A percentile compares a stretch with the other conserved stretches of the same genome.
These are phyloP conservation scores for Uria lomvia DNA, from an alignment of 2,113 vertebrate species.

Conservation along the genomic window DNA sequence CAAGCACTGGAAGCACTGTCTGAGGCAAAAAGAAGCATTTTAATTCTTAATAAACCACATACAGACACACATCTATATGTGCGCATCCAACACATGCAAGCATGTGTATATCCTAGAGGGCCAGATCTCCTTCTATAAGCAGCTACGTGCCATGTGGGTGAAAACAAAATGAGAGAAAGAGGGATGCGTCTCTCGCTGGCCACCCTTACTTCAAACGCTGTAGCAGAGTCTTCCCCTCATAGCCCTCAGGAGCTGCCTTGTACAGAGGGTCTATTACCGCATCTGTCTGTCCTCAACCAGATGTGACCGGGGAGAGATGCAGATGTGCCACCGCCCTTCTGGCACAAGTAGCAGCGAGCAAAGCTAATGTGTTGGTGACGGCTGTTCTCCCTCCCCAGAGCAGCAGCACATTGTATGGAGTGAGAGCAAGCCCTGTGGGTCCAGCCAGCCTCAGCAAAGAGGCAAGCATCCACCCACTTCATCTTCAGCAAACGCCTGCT, in stretches of 20 bases:
- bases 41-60: conserved; percentile 39
- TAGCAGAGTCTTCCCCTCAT: background rate
- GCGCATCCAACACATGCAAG: conserved; percentile 1
- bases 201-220: background rate
- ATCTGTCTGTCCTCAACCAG: background rate
- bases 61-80: conserved; percentile 14
- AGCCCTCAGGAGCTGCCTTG: background rate
- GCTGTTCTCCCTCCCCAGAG: background rate
- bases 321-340: background rate
- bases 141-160: background rate
- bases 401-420: background rate
- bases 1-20: conserved; percentile 42
- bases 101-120: background rate
- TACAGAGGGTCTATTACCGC: background rate
- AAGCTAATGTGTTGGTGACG: background rate
- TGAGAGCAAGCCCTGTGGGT: background rate
- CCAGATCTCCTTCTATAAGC: background rate
- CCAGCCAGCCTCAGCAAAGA: background rate
- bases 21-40: conserved; percentile 46
- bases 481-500: background rate
- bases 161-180: background rate
- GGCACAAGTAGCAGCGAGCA: background rate
- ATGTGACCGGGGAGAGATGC: background rate
- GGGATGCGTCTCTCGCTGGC: background rate
- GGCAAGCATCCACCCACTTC: background rate